phyloP scores from a whole-genome alignment of 2,888 invertebrate species.

The Diaprepes abbreviatus region DNA sequence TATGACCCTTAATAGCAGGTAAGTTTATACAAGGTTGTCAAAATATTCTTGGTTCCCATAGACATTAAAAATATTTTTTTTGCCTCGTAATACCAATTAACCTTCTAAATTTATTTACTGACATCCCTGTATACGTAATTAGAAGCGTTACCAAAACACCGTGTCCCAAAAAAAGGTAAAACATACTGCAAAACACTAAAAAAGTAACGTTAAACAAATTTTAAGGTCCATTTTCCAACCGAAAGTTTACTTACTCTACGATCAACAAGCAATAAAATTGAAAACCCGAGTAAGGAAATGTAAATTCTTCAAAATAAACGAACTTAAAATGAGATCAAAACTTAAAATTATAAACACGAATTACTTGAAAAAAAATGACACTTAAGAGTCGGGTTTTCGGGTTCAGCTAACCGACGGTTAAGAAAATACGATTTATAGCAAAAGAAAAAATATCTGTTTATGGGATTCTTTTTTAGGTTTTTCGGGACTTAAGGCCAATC shows the following conservation, averaged over 20 bases:
- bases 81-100: too few relatives aligned
- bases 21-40: too few relatives aligned
- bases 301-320: background rate
- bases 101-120: too few relatives aligned
- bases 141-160: too few relatives aligned
- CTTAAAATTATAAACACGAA: conserved; percentile 19
- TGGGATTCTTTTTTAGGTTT: too few relatives aligned
- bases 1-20: too few relatives aligned
- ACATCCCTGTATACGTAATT: too few relatives aligned
- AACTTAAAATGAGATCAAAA: conserved; percentile 29
- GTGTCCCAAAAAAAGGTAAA: background rate
- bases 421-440: background rate
- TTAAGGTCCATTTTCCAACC: background rate
- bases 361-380: conserved; percentile 12
- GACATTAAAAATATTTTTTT: too few relatives aligned
- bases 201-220: background rate
- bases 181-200: background rate
- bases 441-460: background rate
- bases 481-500: too few relatives aligned
- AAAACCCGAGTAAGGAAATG: conserved; percentile 5
- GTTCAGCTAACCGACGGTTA: background rate
- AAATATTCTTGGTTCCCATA: too few relatives aligned
- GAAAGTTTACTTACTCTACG: too few relatives aligned
- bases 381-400: background rate
- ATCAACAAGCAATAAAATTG: too few relatives aligned